Base-by-base conservation (phyloP, 2,888 invertebrate species). In the Drosophila dives region DNA sequence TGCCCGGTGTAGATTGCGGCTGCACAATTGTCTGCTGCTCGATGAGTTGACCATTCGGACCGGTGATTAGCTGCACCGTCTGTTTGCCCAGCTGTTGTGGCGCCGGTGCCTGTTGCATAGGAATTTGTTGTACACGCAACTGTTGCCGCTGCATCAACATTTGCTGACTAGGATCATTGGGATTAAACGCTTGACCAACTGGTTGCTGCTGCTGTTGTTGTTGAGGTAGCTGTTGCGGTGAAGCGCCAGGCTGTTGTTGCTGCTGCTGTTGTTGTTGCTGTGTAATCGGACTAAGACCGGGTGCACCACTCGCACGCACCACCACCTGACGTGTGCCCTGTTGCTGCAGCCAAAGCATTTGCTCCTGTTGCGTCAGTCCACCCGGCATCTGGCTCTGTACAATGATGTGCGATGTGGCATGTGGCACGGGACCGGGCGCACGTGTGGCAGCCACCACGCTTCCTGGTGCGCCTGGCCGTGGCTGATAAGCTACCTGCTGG, bases 341-440 rank as follows among this genome's bases (percentile, higher is more conserved):
- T 80, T 95, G 95, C 68, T 95, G 95, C 36, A 96, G 91, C 96
- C 96, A 96, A 78, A 95, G 95, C 89, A 95, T 94, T 93, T 95
- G 95, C 77, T 95, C 95, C 64, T 95, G 95, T 65, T 94, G 95
- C 0, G 94, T 94, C 0, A 95, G 93, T 0, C 95, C 95, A 0
- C 95, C 95, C 0, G 95, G 95, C 72, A 95, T 94, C 77, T 95
- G 96, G 69, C 95, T 95, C 49, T 96, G 94, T 33, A 96, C 95
- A 6, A 96, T 95, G 53, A 96, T 95, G 75, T 95, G 95, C 11
- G 90, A 86, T 0, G 92, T 91, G 26, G 80, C 85, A 0, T 89
- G 86, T 15, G 74, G 74, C 34, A 81, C 83, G 59, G 94, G 94
- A 0, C 94, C 94, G 0, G 93, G 93, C 0, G 94, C 91, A 11